Evolutionary conservation across 1,140 invertebrate genomes (phyloP).

Genomic region (Oscheius sp.): DNA sequence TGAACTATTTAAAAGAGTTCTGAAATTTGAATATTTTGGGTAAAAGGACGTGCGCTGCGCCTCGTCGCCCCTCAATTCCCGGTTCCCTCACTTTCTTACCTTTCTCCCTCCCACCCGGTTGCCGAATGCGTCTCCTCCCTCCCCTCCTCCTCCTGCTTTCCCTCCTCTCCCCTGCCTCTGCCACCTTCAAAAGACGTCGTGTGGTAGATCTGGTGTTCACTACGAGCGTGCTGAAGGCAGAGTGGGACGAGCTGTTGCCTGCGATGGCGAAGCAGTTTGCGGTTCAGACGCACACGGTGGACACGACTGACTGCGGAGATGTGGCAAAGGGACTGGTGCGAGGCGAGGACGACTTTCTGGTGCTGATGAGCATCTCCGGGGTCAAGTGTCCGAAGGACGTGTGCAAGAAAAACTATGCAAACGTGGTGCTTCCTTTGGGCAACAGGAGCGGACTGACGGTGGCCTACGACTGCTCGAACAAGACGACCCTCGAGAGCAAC

Average conservation of each 20-base stretch:
- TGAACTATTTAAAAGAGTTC: too few species aligned
- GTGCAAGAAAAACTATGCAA: not conserved
- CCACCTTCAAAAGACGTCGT: not conserved
- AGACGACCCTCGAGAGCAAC: not conserved
- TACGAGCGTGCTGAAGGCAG: not conserved
- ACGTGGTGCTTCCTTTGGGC: not conserved
- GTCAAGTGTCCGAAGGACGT: not conserved
- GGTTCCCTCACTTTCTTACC: not conserved
- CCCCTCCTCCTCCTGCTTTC: too few species aligned
- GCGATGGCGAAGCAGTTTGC: not conserved
- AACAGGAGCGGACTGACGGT: not conserved
- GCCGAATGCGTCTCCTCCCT: too few species aligned
- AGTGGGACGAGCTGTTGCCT: not conserved
- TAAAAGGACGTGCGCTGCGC: not conserved
- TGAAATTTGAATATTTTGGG: not conserved
- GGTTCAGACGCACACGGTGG: not conserved
- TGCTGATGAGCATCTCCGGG: not conserved
- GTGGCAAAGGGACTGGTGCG: not conserved
- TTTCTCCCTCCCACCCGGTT: too few species aligned
- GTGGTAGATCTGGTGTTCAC: not conserved
- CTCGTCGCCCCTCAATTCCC: not conserved
- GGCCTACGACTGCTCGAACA: not conserved
- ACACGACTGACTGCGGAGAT: not conserved
- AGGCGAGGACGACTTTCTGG: not conserved
- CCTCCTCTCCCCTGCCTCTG: not conserved